Evolutionary conservation across 2,113 vertebrate genomes (phyloP).

Genomic region (Hyaena hyaena): DNA sequence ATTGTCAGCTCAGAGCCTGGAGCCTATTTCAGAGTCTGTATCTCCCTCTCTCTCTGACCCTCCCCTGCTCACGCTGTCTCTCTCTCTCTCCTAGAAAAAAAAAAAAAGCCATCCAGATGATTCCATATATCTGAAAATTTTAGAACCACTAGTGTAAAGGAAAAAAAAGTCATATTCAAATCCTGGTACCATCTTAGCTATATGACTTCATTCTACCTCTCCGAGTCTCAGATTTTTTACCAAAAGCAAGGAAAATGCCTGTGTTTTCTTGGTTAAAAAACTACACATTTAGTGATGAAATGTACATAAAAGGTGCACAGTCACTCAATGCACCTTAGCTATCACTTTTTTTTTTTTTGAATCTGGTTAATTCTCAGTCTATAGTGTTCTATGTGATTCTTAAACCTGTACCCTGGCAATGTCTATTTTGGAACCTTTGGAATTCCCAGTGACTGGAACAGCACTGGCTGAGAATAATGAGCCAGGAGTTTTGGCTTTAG

Average conservation of each 20-base stretch:
- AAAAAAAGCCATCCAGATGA: neutral
- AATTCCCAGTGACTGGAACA: neutral
- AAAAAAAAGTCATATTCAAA: neutral
- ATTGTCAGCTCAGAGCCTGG: no score
- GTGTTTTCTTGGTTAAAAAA: neutral
- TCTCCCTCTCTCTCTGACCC: no score
- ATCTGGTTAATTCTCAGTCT: neutral
- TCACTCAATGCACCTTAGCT: neutral
- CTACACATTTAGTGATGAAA: neutral
- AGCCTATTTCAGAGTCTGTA: no score
- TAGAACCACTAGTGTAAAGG: neutral
- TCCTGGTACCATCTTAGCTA: neutral
- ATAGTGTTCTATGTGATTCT: neutral
- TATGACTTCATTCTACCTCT: neutral
- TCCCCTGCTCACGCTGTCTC: no score
- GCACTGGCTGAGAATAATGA: neutral
- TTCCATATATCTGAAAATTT: neutral
- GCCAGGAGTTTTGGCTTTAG: neutral
- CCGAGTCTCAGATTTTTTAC: neutral
- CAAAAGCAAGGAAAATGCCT: neutral
- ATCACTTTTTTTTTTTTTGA: neutral
- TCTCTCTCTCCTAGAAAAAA: no score
- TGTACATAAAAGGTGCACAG: neutral
- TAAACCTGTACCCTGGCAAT: neutral
- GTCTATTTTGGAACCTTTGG: neutral